Percentiles rank a stretch among this genome's conserved stretches.
Conservation (phyloP, 92 coral and sea anemone genomes). For the Plumapathes pennacea region DNA sequence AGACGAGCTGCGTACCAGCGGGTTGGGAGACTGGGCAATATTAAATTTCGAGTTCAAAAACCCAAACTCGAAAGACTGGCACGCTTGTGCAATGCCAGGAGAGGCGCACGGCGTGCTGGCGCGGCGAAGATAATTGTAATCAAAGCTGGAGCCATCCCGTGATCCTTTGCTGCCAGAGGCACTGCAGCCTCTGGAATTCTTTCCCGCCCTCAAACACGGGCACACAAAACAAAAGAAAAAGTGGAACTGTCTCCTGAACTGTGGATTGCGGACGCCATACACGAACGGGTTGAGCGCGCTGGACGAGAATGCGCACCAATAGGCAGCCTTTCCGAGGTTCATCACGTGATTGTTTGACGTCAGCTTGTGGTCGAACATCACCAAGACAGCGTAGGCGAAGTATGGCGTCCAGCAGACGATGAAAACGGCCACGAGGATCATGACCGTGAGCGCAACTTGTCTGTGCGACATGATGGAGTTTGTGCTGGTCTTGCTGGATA, state of each 20-base stretch:
- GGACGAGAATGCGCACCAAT: slow-evolving; percentile 74
- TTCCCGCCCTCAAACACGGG: slow-evolving; percentile 27
- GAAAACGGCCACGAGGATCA: slow-evolving; percentile 64
- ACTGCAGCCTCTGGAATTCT: slow-evolving; percentile 34
- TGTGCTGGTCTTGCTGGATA: slow-evolving; percentile 49
- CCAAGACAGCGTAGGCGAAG: slow-evolving; percentile 53
- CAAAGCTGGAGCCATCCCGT: slow-evolving; percentile 40
- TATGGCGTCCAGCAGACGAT: slow-evolving; percentile 76
- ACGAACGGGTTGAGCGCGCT: slow-evolving; percentile 72
- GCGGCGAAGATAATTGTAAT: slow-evolving; percentile 16
- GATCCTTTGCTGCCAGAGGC: slow-evolving; percentile 61
- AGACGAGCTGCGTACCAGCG: slow-evolving; percentile 10
- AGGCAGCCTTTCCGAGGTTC: slow-evolving; percentile 64
- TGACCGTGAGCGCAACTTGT: slow-evolving; percentile 72
- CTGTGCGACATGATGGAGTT: slow-evolving; percentile 55
- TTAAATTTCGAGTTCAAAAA: slow-evolving; percentile 2
- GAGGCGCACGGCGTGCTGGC: slow-evolving; percentile 12
- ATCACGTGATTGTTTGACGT: slow-evolving; percentile 43
- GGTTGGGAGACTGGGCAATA: not conserved
- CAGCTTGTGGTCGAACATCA: slow-evolving; percentile 25
- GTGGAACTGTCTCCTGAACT: slow-evolving; percentile 64
- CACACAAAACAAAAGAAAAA: slow-evolving; percentile 56
- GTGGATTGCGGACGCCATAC: slow-evolving; percentile 74
- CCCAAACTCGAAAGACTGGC: slow-evolving; percentile 14
- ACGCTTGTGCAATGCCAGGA: slow-evolving; percentile 14